These are phyloP conservation scores for Eptesicus fuscus DNA, from an alignment of 2,113 vertebrate genomes.

Conservation along the genomic window DNA sequence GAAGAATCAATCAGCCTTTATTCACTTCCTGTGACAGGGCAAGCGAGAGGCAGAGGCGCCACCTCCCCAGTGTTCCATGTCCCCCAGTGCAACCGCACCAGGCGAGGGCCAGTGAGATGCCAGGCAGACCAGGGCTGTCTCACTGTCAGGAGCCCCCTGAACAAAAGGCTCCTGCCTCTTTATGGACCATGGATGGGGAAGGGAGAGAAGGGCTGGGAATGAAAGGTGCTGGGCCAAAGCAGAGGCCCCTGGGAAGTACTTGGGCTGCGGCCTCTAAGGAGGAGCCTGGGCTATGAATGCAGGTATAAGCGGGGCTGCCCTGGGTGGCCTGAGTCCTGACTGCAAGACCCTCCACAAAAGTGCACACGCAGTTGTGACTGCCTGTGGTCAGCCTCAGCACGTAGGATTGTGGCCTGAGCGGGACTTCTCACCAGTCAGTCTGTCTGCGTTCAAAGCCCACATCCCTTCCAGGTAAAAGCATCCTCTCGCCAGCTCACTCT, in stretches of 20 bases:
- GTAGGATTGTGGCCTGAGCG: neutral
- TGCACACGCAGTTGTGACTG: neutral
- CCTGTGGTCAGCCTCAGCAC: neutral
- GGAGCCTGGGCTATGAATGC: neutral
- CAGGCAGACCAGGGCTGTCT: neutral
- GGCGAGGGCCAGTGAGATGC: neutral
- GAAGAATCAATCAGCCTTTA: neutral
- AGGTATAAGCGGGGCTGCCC: neutral
- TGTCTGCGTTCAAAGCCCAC: neutral
- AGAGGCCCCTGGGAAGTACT: neutral
- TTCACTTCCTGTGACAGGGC: neutral
- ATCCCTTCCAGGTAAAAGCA: neutral
- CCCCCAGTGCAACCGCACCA: rapidly evolving
- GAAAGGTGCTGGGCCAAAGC: neutral
- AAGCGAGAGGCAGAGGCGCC: neutral
- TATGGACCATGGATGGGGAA: neutral
- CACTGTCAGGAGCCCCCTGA: neutral
- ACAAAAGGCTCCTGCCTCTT: neutral
- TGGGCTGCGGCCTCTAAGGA: neutral
- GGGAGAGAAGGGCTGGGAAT: neutral
- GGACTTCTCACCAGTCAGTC: neutral
- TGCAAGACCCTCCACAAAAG: neutral
- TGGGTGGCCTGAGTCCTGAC: neutral
- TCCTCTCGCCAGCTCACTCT: neutral
- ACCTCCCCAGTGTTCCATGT: neutral